phyloP scores from a whole-genome alignment of 23 tunicate species.

The Phallusia fumigata region DNA sequence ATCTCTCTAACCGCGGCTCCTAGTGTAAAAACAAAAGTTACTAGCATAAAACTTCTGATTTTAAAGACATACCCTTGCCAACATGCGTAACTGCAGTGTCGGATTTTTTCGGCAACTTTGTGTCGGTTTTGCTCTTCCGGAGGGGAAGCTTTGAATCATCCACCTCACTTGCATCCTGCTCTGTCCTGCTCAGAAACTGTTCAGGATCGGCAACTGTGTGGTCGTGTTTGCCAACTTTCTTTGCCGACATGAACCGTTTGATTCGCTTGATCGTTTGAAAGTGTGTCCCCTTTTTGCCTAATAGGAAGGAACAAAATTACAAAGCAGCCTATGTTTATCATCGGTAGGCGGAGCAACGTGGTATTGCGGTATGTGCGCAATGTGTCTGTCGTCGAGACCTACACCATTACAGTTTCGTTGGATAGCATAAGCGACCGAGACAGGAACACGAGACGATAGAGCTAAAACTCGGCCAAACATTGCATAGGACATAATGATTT shows the following conservation, averaged over 20 bases:
- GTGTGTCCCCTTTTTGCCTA: conserved; percentile 2
- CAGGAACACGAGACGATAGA: too few relatives aligned
- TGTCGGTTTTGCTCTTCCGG: conserved; percentile 7
- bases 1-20: conserved; percentile 11
- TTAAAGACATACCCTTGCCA: not conserved
- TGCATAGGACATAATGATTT: too few relatives aligned
- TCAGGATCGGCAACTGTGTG: not conserved
- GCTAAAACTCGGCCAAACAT: too few relatives aligned
- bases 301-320: too few relatives aligned
- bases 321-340: too few relatives aligned
- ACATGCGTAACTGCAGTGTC: not conserved
- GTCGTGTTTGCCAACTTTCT: conserved; percentile 18
- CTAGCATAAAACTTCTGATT: not conserved
- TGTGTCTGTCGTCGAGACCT: too few relatives aligned
- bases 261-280: conserved; percentile 8
- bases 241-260: conserved; percentile 14
- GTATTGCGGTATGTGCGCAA: too few relatives aligned
- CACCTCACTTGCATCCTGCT: not conserved
- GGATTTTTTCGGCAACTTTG: not conserved
- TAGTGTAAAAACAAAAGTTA: not conserved
- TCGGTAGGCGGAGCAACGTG: too few relatives aligned
- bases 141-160: not conserved
- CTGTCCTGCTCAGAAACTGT: not conserved
- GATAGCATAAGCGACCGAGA: too few relatives aligned
- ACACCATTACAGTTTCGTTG: too few relatives aligned